Evolutionary conservation across 2,113 vertebrate genomes (phyloP).

Genomic region (Lophura nycthemera): DNA sequence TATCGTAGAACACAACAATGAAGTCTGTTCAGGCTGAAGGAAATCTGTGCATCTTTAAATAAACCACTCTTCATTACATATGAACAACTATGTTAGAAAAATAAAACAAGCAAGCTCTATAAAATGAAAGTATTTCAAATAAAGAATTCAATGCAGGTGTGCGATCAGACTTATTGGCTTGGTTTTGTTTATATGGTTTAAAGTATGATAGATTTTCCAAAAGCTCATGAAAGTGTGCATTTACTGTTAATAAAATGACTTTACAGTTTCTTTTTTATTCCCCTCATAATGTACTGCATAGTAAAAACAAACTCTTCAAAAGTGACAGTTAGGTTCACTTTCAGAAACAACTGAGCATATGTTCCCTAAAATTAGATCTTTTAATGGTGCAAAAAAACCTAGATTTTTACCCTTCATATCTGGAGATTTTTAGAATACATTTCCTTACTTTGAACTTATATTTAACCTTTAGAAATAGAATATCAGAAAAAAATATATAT

Average conservation of each 20-base stretch:
- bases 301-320: neutral
- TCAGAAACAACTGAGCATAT: neutral
- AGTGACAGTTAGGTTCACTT: neutral
- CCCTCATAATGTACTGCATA: neutral
- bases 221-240: neutral
- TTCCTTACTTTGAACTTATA: neutral
- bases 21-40: neutral
- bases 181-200: neutral
- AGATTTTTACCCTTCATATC: neutral
- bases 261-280: neutral
- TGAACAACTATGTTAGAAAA: neutral
- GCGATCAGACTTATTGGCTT: too few species aligned
- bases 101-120: too few species aligned
- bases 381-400: neutral
- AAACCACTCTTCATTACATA: neutral
- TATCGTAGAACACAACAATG: neutral
- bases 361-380: slow-evolving; percentile 3
- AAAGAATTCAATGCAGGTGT: too few species aligned
- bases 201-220: neutral
- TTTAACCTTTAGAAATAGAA: neutral
- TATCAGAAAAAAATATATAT: neutral
- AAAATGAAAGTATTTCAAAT: too few species aligned
- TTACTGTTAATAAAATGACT: neutral
- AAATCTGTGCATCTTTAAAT: neutral
- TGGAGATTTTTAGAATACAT: neutral